A percentile compares a stretch with the other conserved stretches of the same genome.
phyloP scores from a whole-genome alignment of 1,140 invertebrate species.

The Hycleus phaleratus region DNA sequence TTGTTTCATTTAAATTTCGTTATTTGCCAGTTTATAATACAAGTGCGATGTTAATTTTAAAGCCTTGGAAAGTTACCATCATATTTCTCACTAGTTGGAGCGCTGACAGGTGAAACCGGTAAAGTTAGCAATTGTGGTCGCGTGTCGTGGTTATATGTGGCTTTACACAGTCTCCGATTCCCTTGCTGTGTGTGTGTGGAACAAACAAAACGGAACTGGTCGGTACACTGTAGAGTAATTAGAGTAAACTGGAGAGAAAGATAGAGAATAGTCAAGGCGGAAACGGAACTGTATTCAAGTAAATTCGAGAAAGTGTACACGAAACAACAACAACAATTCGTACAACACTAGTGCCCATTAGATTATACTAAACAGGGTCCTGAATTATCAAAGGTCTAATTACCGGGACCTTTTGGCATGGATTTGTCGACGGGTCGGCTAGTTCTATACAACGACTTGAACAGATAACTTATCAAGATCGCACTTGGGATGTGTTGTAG shows the following conservation, averaged over 20 bases:
- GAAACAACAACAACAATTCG: slow-evolving; percentile 2
- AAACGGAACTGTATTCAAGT: slow-evolving; percentile 15
- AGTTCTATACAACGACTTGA: background rate
- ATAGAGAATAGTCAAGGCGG: slow-evolving; percentile 6
- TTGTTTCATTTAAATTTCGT: too few species aligned
- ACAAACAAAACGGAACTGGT: too few species aligned
- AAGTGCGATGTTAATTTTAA: background rate
- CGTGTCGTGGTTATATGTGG: slow-evolving; percentile 8
- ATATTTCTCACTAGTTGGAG: slow-evolving; percentile 1
- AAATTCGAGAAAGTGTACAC: background rate
- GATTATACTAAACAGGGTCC: slow-evolving; percentile 9
- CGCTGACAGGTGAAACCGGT: slow-evolving; percentile 16
- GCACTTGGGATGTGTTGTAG: slow-evolving; percentile 1
- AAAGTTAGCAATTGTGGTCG: slow-evolving; percentile 15
- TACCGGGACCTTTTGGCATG: background rate
- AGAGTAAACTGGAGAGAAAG: too few species aligned
- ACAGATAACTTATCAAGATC: background rate
- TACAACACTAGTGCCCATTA: slow-evolving; percentile 14
- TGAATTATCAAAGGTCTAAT: slow-evolving; percentile 6
- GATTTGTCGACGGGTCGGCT: too few species aligned
- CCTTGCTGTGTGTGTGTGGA: too few species aligned
- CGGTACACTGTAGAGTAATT: too few species aligned
- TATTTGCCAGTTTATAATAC: too few species aligned
- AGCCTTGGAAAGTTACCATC: background rate
- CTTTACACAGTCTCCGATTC: too few species aligned